Base-by-base conservation (phyloP, 2,888 invertebrate genomes). In the Diploptera punctata region DNA sequence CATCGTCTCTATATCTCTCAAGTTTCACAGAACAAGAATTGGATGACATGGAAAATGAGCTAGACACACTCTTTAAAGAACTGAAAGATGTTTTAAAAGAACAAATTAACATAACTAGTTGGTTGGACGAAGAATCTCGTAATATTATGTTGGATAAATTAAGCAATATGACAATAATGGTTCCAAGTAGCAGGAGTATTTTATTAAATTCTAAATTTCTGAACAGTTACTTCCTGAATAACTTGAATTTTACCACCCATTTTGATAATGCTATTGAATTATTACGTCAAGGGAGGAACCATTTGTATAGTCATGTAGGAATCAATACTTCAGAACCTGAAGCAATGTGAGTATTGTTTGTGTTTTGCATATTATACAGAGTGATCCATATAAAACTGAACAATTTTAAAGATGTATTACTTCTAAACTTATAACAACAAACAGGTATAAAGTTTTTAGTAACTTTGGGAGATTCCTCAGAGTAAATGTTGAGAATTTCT, bases 1-100 rank as follows among this genome's bases (percentile, higher is more conserved):
- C 74, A 24, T 76, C 76, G 21, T 44, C 33, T 16, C 67, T 76
- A 2, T 77, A 77, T 65, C 70, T 77, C 10, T 62, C 75, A 19
- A 72, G 75, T 19, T 76, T 76, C 67, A 52, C 26, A 4, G 43
- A 24, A 2, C 26, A 71, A 10, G 19, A 75, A 38, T 65, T 69
- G 10, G 24, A 52, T 52, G 52, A 16, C 3, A 52, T 52, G 47
- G 31, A 49, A 24, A 2, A 18, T 13, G 57, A 57, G 1, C 33
- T 68, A 13, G 18, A 52, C 1, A 52, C 52, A 21, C 52, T 61
- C 7, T 73, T 69, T 38, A 33, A 3, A 7, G 43, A 33, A 29
- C 54, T 73, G 38, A 49, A 57, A 18, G 9, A 7, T n/a, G 54
- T 38, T 3, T 26, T 69, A 7, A 1, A 65, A 60, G n/a, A n/a